phyloP scores from a whole-genome alignment of 2,888 invertebrate genomes.

The Meloe dianella region DNA sequence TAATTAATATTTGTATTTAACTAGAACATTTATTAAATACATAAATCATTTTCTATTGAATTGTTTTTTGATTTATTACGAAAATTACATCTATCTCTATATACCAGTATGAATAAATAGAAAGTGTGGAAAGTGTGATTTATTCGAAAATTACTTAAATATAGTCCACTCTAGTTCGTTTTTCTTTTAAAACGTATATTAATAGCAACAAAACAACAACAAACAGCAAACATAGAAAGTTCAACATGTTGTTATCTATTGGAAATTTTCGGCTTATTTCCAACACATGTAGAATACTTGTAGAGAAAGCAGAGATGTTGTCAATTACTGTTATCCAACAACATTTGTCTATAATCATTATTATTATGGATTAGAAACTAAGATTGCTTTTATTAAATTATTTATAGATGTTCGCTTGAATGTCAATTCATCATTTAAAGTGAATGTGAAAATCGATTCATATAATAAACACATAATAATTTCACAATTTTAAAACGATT shows the following conservation, averaged over 20 bases:
- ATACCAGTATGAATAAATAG: slow-evolving; percentile 15
- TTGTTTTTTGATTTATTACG: slow-evolving; percentile 14
- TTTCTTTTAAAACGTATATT: slow-evolving; percentile 24
- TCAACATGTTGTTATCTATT: slow-evolving; percentile 21
- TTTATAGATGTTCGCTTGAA: neutral
- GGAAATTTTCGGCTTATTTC: slow-evolving; percentile 16
- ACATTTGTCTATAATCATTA: neutral
- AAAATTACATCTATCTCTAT: too few species aligned
- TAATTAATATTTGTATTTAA: slow-evolving; percentile 54
- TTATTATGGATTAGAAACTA: neutral
- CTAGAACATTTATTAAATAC: slow-evolving; percentile 47
- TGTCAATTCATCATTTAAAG: neutral
- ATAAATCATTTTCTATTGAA: slow-evolving; percentile 47
- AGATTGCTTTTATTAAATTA: neutral
- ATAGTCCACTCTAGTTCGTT: slow-evolving; percentile 26
- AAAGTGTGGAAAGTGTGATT: slow-evolving; percentile 25
- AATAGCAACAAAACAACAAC: slow-evolving; percentile 7
- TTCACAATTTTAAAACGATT: neutral
- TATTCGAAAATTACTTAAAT: slow-evolving; percentile 23
- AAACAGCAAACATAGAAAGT: slow-evolving; percentile 27
- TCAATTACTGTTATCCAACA: slow-evolving; percentile 22
- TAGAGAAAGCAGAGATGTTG: slow-evolving; percentile 27
- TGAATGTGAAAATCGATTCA: neutral
- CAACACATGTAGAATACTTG: slow-evolving; percentile 19
- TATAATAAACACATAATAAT: neutral